These are phyloP conservation scores for Eidolon helvum DNA, from an alignment of 2,113 vertebrate species.

Conservation along the genomic window DNA sequence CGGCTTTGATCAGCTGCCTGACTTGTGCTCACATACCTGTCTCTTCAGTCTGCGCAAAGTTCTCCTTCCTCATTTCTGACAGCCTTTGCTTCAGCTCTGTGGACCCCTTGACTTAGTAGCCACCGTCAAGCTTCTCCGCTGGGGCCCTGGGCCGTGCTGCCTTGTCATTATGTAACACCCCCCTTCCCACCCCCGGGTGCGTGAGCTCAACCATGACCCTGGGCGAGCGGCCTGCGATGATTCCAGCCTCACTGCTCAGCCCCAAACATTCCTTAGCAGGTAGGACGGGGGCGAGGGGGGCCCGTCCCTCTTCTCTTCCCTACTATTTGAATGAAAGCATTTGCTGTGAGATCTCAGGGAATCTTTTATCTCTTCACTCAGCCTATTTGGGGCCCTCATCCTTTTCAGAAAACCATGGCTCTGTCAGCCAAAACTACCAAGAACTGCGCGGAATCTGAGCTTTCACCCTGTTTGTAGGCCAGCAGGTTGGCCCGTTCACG, in stretches of 20 bases:
- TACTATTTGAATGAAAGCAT: not conserved
- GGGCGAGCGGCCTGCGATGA: not conserved
- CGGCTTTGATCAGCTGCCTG: not conserved
- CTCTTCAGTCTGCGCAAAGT: not conserved
- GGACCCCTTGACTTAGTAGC: not conserved
- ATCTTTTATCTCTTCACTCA: not conserved
- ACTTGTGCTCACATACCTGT: not conserved
- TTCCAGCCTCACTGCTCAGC: not conserved
- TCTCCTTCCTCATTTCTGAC: not conserved
- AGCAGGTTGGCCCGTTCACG: not conserved
- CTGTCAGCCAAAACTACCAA: not conserved
- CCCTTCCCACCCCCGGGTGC: not conserved
- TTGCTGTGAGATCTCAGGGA: not conserved
- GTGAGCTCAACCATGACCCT: not conserved
- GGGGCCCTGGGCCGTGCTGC: not conserved
- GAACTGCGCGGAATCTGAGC: not conserved
- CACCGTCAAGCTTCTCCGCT: not conserved
- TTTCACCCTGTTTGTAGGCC: not conserved
- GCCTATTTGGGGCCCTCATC: not conserved
- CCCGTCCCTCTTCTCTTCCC: not conserved
- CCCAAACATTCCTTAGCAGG: not conserved
- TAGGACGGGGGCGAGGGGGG: not conserved
- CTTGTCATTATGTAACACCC: not conserved
- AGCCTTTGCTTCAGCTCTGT: not conserved
- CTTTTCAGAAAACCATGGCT: not conserved